Percentiles rank a stretch among this genome's conserved stretches.
These are phyloP conservation scores for Erynnis tages DNA, from an alignment of 2,888 invertebrate species.

Conservation along the genomic window DNA sequence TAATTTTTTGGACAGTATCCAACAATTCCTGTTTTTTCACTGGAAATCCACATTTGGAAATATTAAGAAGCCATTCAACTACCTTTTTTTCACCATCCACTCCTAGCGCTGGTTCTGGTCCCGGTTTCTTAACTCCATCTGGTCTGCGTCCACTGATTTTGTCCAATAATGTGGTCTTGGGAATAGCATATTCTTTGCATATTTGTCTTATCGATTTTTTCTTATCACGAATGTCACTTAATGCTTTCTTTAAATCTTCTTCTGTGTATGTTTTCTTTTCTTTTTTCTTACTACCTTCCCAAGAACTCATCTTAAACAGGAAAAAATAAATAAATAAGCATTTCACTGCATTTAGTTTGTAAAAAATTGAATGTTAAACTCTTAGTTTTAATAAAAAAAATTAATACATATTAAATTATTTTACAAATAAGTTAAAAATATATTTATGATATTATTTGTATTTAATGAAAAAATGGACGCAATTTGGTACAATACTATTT, in stretches of 20 bases:
- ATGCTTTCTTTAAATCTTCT: background rate
- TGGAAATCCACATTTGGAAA: slow-evolving; percentile 44
- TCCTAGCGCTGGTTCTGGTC: slow-evolving; percentile 37
- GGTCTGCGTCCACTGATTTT: slow-evolving; percentile 31
- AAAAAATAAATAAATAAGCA: background rate
- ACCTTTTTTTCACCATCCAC: slow-evolving; percentile 34
- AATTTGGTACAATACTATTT: slow-evolving; percentile 1
- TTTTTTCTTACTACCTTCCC: background rate
- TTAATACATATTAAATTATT: background rate
- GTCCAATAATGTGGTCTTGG: slow-evolving; percentile 25
- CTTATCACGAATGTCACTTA: background rate
- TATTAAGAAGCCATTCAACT: slow-evolving; percentile 38
- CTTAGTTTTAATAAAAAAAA: background rate
- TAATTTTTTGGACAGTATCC: slow-evolving; percentile 39
- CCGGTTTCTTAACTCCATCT: slow-evolving; percentile 35
- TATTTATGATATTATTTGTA: slow-evolving; percentile 28
- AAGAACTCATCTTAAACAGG: background rate
- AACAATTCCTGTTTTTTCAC: slow-evolving; percentile 39
- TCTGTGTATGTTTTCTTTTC: background rate
- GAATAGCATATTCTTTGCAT: slow-evolving; percentile 33
- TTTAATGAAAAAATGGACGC: slow-evolving; percentile 19
- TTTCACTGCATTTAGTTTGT: background rate
- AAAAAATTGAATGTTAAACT: background rate
- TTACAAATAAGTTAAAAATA: background rate
- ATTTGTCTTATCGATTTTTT: slow-evolving; percentile 30